A percentile compares a stretch with the other conserved stretches of the same genome.
phyloP scores from a whole-genome alignment of 2,888 invertebrate species.

The Drosophila vallismaia region DNA sequence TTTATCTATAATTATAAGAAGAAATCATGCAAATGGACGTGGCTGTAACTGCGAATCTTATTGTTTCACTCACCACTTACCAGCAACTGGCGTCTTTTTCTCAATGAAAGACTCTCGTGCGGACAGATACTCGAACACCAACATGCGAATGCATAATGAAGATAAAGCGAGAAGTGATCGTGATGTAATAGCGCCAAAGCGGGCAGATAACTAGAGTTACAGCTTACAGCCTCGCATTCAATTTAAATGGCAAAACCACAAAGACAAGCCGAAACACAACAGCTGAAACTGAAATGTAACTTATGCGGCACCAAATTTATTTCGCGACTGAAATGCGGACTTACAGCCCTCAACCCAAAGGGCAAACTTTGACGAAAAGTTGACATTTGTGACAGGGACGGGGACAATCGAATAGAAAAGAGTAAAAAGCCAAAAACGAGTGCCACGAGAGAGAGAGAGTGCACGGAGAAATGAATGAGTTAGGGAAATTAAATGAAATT shows the following conservation, averaged over 20 bases:
- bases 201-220: slow-evolving; percentile 74
- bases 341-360: slow-evolving; percentile 5
- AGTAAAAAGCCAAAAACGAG: background rate
- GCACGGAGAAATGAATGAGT: slow-evolving; percentile 1
- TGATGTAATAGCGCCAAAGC: slow-evolving; percentile 71
- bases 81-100: slow-evolving; percentile 47
- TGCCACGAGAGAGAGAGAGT: background rate
- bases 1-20: background rate
- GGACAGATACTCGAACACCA: slow-evolving; percentile 11
- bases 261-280: slow-evolving; percentile 22
- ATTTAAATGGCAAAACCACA: slow-evolving; percentile 69
- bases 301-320: slow-evolving; percentile 35
- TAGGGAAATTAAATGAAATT: slow-evolving; percentile 43
- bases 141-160: slow-evolving; percentile 35
- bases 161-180: slow-evolving; percentile 40
- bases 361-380: slow-evolving; percentile 17
- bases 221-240: slow-evolving; percentile 45
- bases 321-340: slow-evolving; percentile 10
- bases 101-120: slow-evolving; percentile 60
- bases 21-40: slow-evolving; percentile 43
- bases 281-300: slow-evolving; percentile 15
- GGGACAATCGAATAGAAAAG: background rate
- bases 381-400: slow-evolving; percentile 21
- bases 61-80: slow-evolving; percentile 51
- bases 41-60: slow-evolving; percentile 50